phyloP scores from a whole-genome alignment of 1,140 invertebrate species.

The Adoxophyes honmai region DNA sequence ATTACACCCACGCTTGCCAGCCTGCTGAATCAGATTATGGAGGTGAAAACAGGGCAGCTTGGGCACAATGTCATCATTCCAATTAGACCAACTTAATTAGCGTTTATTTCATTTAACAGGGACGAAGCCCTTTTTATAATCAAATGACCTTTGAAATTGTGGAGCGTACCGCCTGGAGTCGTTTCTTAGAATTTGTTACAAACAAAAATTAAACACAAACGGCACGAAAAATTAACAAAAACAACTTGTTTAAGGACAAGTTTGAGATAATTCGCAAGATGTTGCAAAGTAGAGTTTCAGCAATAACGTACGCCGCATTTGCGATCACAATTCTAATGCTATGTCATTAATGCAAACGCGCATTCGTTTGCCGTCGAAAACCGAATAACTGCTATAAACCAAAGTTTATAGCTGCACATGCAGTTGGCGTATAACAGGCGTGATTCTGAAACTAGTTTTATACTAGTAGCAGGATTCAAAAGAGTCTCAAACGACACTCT shows the following conservation, averaged over 20 bases:
- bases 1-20: neutral
- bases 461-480: no score
- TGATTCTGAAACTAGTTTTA: no score
- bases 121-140: constrained; percentile 8
- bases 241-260: neutral
- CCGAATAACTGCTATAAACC: no score
- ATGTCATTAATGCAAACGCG: no score
- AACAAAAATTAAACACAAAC: neutral
- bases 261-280: no score
- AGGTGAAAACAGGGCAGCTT: neutral
- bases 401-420: no score
- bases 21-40: neutral
- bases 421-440: no score
- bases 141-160: constrained; percentile 10
- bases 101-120: constrained; percentile 11
- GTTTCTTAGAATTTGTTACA: constrained; percentile 10
- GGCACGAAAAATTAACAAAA: neutral
- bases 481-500: no score
- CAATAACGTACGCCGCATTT: no score
- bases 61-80: neutral
- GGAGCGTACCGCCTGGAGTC: neutral
- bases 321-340: no score
- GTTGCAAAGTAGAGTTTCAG: no score
- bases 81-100: constrained; percentile 12
- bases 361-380: no score